Base-by-base conservation (phyloP, 2,888 invertebrate species). In the Zootermopsis nevadensis region DNA sequence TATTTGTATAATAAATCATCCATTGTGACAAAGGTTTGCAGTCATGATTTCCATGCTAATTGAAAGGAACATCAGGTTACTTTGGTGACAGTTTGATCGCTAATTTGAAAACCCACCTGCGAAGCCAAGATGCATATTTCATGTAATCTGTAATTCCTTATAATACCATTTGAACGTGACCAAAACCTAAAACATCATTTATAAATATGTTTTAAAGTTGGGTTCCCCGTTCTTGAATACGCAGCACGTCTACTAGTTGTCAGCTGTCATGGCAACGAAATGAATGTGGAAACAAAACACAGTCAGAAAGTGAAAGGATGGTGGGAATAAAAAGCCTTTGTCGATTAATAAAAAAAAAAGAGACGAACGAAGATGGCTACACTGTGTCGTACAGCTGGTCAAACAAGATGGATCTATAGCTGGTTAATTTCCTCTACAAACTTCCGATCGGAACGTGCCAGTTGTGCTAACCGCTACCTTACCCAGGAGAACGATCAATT, bases 331-430 rank as follows among this genome's bases (percentile, higher is more conserved):
- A 15, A 33, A 69, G 10, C 22, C 4, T 67, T 19, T n/a, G 69
- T 69, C 33, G 69, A 69, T 69, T 69, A 69, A 69, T 69, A 69
- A 69, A 69, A 67, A 69, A 69, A 30, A 69, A 69, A 67, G 33
- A 69, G 24, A 33, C 69, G 15, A 69, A 69, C 69, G 33, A 69
- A 74, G 74, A n/a, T 74, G 27, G 74, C 31, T 38, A 74, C 38
- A 74, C 6, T 69, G 69, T 69, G 33, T 69, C 31, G 69, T 66
- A 66, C 66, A 66, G 66, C 69, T 69, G 69, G 69, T 69, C 69
- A 33, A 69, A 74, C 74, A 74, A 74, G 74, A 74, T 74, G 74
- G 74, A 74, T 74, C 33, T 74, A 74, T 27, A n/a, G 74, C 6
- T 24, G 74, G 74, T 74, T 74, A 74, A 74, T 74, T 74, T 74